Evolutionary conservation across 2,113 vertebrate genomes (phyloP), one percentile per base, ranked within the genome.

Genomic region (Silurus meridionalis): DNA sequence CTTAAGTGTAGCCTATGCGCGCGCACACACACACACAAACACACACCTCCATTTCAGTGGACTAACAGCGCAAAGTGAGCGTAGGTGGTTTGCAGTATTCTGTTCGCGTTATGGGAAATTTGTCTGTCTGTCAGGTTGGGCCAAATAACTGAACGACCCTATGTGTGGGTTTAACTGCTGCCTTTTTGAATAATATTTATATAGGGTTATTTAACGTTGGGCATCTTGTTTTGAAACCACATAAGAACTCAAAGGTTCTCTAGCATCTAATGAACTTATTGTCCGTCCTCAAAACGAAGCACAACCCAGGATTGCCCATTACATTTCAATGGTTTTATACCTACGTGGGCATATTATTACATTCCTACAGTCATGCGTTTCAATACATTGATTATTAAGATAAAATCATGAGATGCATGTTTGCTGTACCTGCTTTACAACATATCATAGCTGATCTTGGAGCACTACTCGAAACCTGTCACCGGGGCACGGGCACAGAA

Each of bases 31-130:
- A 13, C 55, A 57, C 55, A 57, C 55, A 57, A 4, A 57, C 55
- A 78, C 74, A 78, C 74, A 78, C 74, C 13, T 61, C 69, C 53
- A 19, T 64, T 58, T 28, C 55, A 46, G 67, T 8, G 67, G 53
- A 83, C 23, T 23, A 61, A 57, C 55, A 84, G 67, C 80, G 60
- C 52, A 37, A 80, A 75, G 60, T 83, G 81, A n/a, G 71, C 50
- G 67, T 67, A 60, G 63, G 84, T 46, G 75, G 61, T 72, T 72
- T 61, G 60, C 75, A n/a, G 19, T 80, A 25, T 60, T 86, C 64
- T 80, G 77, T 80, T 77, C 77, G 83, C 48, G 57, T 28, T n/a
- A 84, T 77, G 7, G 61, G 74, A 79, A 67, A 77, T 78, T 46
- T 67, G 64, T 81, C 28, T 37, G 28, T 37, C 46, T 23, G 2